Conservation (phyloP, 2,888 invertebrate species). For the Conchocele bisecta region DNA sequence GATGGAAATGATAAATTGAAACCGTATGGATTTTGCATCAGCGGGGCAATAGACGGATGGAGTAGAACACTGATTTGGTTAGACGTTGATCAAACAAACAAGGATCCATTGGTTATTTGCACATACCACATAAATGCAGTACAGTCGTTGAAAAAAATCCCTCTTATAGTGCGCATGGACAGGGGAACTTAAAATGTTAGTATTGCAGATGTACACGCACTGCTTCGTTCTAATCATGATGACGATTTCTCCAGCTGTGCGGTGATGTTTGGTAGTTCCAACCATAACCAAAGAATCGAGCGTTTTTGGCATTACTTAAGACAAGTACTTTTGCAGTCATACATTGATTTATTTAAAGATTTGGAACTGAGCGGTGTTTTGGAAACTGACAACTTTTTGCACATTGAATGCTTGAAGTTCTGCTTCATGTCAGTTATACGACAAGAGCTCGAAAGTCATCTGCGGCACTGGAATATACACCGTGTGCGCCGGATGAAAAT, state of each 20-base stretch:
- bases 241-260: neutral
- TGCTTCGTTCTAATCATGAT: neutral
- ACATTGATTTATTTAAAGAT: neutral
- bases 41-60: no score
- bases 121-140: neutral
- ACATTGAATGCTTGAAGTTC: neutral
- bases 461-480: neutral
- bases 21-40: no score
- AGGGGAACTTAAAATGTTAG: neutral
- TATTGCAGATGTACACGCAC: neutral
- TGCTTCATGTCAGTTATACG: conserved; percentile 1
- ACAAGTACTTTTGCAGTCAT: neutral
- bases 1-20: no score
- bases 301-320: conserved; percentile 4
- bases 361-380: neutral
- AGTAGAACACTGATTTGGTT: no score
- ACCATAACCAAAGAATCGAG: neutral
- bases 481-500: neutral
- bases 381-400: neutral
- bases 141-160: no score
- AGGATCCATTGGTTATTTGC: no score
- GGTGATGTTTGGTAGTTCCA: conserved; percentile 2
- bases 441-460: neutral
- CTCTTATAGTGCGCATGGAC: no score
- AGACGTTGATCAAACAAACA: no score